Base-by-base conservation (phyloP, 2,888 invertebrate species). In the Exephanes ischioxanthus region DNA sequence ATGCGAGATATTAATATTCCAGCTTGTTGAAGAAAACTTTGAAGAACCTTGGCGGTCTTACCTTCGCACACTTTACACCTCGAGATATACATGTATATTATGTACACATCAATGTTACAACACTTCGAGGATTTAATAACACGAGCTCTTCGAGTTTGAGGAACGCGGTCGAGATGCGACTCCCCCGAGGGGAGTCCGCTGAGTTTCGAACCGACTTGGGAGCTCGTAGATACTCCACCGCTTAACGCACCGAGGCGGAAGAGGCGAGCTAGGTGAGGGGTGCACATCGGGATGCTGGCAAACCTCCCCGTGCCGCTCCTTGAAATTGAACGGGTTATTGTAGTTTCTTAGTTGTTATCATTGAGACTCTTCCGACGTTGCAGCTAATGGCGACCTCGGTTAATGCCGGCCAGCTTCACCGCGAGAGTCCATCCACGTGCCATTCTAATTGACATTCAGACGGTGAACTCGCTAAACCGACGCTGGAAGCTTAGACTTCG, bases 1-100 rank as follows among this genome's bases (percentile, higher is more conserved):
- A 16, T 48, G 33, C 33, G 26, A 37, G 66, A 67, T 76, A 76
- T 76, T 67, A 76, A 76, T 76, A 53, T 53, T 66, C 53, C 51
- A 67, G 53, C 51, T 76, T 66, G 63, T n/a, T 33, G 75, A 30
- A 19, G 19, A 76, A 76, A 76, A 55, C 53, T 76, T 67, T 67
- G 16, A 45, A 53, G 76, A 66, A 14, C 48, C 66, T 53, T 22
- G 22, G 19, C 75, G 22, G 33, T 37, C 37, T 37, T 9, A 9
- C 2, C 53, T 9, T 19, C 37, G 48, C 76, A 37, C 66, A 76
- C 76, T 76, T 67, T 67, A 22, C 53, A 76, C 66, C 30, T 76
- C 37, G n/a, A 26, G 6, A 45, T 67, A 37, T 67, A 14, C 55
- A 22, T 55, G 19, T 45, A 67, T 37, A 37, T 37, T 53, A 33